Base-by-base conservation (phyloP, 1,140 invertebrate species). In the Leguminivora glycinivorella region DNA sequence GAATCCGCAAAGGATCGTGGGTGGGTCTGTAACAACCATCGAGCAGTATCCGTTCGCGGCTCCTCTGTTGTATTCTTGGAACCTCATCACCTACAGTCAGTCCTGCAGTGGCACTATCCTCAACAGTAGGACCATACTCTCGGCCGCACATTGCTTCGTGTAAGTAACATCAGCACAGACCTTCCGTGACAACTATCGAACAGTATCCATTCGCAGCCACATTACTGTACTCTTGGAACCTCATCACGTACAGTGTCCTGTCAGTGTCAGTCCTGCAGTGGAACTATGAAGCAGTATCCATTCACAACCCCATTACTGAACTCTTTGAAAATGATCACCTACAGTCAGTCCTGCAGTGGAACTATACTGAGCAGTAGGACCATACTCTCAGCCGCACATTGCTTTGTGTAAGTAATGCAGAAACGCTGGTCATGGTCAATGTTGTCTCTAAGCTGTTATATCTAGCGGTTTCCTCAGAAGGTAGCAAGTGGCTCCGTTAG, bases 321-420 rank as follows among this genome's bases (percentile, higher is more conserved):
- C 63, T 72, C 70, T 34, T 73, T 10, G 67, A 72, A 22, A 52
- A 14, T 26, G 10, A n/a, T 24, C 4, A 70, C 24, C 25, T 70
- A 25, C 34, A 60, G 31, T 1, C 75, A 76, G 47, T 63, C 70
- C 12, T 79, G 77, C 31, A 75, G 77, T 14, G 71, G 75, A 1
- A 63, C 69, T n/a, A 70, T 78, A 31, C 47, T 78, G 10, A 78
- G 60, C 52, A 67, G 40, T n/a, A 69, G 70, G 34, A 12, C 74
- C 2, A 58, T 78, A 12, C 71, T 78, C 0, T 74, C 77, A 0
- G 77, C 77, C n/a, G 75, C 72, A 14, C 77, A 79, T 43, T 79
- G 77, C 67, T 68, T 69, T 31, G 29, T 34, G 77, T 79, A 73
- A 79, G 75, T 75, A n/a, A 43, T n/a, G n/a, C n/a, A n/a, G n/a